Evolutionary conservation across 2,797 vertebrate genomes (phyloP).

Genomic region (Propithecus perrieri): DNA sequence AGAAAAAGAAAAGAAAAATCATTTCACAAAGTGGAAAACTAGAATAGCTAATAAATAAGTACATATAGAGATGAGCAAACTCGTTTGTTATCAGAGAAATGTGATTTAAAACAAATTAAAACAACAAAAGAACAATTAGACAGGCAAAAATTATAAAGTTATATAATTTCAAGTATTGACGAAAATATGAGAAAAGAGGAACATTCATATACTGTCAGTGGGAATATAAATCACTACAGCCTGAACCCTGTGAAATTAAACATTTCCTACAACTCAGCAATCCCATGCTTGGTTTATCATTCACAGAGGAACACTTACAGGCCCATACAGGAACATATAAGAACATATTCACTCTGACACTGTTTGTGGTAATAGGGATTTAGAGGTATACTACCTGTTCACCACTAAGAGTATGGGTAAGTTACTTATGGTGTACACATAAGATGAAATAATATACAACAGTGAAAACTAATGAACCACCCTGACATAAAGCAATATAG

Average conservation of each 20-base stretch:
- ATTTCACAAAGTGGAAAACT: neutral
- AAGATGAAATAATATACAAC: neutral
- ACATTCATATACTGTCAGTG: neutral
- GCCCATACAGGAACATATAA: fast-evolving
- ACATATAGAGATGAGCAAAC: neutral
- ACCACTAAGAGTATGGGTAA: neutral
- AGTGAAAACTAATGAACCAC: neutral
- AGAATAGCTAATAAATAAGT: neutral
- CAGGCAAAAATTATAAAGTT: neutral
- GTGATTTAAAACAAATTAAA: neutral
- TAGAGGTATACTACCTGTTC: neutral
- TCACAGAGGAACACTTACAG: neutral
- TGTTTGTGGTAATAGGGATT: neutral
- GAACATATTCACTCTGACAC: neutral
- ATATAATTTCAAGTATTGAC: neutral
- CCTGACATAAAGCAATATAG: neutral
- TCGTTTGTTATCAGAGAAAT: neutral
- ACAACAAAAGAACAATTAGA: neutral
- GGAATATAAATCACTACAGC: neutral
- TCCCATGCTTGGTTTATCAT: neutral
- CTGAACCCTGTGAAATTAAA: neutral
- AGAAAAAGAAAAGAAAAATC: neutral
- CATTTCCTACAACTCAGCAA: neutral
- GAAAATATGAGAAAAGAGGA: neutral
- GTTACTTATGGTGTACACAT: neutral